phyloP scores from a whole-genome alignment of 2,113 vertebrate species.

The Lasiurus borealis region DNA sequence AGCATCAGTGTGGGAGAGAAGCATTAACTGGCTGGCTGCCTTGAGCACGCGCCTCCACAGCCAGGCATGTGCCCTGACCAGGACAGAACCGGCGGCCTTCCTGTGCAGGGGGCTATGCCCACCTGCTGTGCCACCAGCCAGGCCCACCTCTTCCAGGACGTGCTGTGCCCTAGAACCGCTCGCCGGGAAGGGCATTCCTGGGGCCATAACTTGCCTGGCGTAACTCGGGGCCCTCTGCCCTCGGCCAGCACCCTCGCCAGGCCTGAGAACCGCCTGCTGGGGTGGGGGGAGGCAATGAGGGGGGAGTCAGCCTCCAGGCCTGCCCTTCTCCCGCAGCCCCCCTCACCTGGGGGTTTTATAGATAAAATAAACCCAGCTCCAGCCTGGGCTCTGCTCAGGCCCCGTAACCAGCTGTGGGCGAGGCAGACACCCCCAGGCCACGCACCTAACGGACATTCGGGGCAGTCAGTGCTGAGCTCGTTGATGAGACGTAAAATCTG shows the following conservation, averaged over 20 bases:
- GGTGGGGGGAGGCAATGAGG: neutral
- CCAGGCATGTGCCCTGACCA: too few relatives aligned
- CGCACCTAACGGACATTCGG: fast-evolving
- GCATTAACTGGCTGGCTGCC: too few relatives aligned
- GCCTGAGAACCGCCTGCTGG: neutral
- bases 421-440: neutral
- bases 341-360: neutral
- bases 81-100: too few relatives aligned
- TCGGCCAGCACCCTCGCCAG: neutral
- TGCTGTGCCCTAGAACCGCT: neutral
- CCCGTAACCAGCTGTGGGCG: neutral
- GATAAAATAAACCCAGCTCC: neutral
- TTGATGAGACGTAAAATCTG: neutral
- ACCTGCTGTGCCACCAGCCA: too few relatives aligned
- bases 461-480: fast-evolving
- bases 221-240: too few relatives aligned
- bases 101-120: too few relatives aligned
- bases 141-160: neutral
- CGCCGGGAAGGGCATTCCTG: neutral
- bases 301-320: neutral
- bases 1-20: too few relatives aligned
- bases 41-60: too few relatives aligned
- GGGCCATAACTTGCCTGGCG: neutral
- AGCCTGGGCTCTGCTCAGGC: neutral
- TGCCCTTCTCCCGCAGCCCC: neutral